Percentiles rank a stretch among this genome's conserved stretches.
Conservation (phyloP, 1,140 invertebrate genomes). For the Coenobita brevimanus region DNA sequence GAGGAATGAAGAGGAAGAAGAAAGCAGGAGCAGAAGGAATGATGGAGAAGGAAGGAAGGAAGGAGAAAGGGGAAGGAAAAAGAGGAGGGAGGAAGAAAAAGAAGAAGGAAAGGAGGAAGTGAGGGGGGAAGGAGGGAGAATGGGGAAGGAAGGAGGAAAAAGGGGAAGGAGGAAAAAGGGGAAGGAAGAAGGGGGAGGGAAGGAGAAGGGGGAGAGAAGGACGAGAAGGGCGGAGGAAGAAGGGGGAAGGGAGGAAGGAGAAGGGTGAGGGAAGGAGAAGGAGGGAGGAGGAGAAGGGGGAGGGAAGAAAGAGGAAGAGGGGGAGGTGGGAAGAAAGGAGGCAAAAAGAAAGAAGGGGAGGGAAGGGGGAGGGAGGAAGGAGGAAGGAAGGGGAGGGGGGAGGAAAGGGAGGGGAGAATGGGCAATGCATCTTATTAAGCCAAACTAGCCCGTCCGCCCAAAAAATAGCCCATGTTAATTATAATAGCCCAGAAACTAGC, state of each 20-base stretch:
- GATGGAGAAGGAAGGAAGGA: neutral
- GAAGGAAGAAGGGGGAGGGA: neutral
- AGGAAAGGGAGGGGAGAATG: no score
- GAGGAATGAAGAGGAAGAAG: neutral
- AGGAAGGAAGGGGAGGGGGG: no score
- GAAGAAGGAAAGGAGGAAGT: neutral
- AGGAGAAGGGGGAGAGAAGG: neutral
- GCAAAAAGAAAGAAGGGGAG: no score
- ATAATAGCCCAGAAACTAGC: no score
- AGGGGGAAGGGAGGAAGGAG: constrained; percentile 4
- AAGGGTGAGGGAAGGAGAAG: constrained; percentile 3
- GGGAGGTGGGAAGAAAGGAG: no score
- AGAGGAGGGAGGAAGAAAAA: neutral
- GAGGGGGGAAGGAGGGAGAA: neutral
- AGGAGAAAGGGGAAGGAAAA: neutral
- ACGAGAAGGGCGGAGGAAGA: neutral
- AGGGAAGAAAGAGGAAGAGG: no score
- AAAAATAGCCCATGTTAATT: no score
- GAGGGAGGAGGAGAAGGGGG: no score
- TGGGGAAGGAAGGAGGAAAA: neutral
- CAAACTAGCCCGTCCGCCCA: no score
- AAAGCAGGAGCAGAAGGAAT: neutral
- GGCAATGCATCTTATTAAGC: no score
- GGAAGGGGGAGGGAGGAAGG: no score
- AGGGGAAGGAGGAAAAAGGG: neutral